Evolutionary conservation across 2,797 vertebrate genomes (phyloP).

Genomic region (Lagodon rhomboides): DNA sequence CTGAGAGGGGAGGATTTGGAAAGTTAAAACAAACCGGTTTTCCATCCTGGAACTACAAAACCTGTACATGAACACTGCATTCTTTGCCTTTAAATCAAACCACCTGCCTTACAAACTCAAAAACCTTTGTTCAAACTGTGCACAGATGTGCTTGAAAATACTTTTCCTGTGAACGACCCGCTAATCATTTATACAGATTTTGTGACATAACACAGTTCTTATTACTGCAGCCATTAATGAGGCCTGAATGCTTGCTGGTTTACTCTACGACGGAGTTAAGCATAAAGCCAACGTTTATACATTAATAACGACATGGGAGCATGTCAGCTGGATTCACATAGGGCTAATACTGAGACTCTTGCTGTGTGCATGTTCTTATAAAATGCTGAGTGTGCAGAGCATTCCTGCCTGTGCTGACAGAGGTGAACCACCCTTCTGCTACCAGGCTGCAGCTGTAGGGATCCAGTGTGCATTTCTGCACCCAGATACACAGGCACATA

Average conservation of each 20-base stretch:
- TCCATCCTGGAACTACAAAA: conserved; percentile 28
- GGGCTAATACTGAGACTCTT: conserved; percentile 19
- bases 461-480: conserved; percentile 60
- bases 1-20: conserved; percentile 3
- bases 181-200: conserved; percentile 54
- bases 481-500: conserved; percentile 30
- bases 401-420: conserved; percentile 67
- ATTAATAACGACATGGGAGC: conserved; percentile 35
- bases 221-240: conserved; percentile 30
- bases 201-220: conserved; percentile 33
- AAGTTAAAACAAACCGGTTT: conserved; percentile 27
- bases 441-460: conserved; percentile 85
- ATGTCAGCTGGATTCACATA: conserved; percentile 33
- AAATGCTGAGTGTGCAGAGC: conserved; percentile 71
- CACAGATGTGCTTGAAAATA: conserved; percentile 59
- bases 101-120: conserved; percentile 45
- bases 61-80: conserved; percentile 10
- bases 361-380: conserved; percentile 20
- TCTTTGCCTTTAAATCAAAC: conserved; percentile 57
- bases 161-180: conserved; percentile 24
- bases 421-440: conserved; percentile 74
- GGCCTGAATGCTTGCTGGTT: neutral
- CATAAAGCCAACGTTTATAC: neutral
- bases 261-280: neutral
- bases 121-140: conserved; percentile 45